These are phyloP conservation scores for Nylanderia fulva DNA, from an alignment of 1,140 invertebrate species.

Conservation along the genomic window DNA sequence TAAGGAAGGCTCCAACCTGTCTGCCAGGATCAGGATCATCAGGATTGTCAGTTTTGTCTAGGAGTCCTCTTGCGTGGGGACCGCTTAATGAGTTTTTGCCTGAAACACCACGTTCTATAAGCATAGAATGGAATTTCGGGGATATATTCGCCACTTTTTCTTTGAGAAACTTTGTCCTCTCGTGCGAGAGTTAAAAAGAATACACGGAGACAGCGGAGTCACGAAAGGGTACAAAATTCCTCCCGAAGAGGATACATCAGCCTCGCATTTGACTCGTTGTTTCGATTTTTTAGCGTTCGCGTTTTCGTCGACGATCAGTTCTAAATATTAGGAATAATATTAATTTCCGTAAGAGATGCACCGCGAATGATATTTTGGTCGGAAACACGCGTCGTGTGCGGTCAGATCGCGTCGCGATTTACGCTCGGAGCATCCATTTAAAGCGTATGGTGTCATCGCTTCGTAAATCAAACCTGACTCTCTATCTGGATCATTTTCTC, in stretches of 20 bases:
- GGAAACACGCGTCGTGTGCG: constrained; percentile 68
- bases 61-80: constrained; percentile 67
- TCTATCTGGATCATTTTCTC: constrained; percentile 24
- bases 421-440: constrained; percentile 69
- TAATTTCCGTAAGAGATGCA: constrained; percentile 70
- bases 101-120: background rate
- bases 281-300: constrained; percentile 28
- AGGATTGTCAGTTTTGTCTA: constrained; percentile 80
- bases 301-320: constrained; percentile 59
- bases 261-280: too few relatives aligned
- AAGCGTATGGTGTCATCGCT: constrained; percentile 71
- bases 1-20: constrained; percentile 82
- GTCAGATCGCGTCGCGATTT: constrained; percentile 75
- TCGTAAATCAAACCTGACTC: constrained; percentile 68
- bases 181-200: constrained; percentile 33
- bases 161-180: background rate
- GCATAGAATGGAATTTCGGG: constrained; percentile 29
- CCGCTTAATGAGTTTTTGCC: constrained; percentile 81
- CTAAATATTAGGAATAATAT: constrained; percentile 61
- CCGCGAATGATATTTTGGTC: constrained; percentile 65
- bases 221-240: background rate
- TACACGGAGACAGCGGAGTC: background rate
- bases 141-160: constrained; percentile 18
- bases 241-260: background rate
- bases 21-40: constrained; percentile 84